These are phyloP conservation scores for Phrynocephalus versicolor DNA, from an alignment of 2,113 vertebrate species.

Conservation along the genomic window DNA sequence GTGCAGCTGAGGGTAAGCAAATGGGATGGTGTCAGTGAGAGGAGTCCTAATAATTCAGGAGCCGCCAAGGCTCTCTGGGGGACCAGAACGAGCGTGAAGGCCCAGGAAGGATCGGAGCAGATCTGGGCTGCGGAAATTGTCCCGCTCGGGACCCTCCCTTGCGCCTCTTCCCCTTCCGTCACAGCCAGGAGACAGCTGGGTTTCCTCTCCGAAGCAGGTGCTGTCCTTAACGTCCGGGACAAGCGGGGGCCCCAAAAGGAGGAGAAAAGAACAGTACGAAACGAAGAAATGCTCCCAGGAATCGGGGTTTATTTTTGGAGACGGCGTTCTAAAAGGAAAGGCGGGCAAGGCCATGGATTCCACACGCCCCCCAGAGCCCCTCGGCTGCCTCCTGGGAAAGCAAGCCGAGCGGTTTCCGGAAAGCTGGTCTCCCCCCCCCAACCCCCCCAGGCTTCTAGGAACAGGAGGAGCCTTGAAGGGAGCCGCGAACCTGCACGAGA, in stretches of 20 bases:
- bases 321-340: conserved; percentile 67
- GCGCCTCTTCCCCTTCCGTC: too few relatives aligned
- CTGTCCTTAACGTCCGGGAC: accelerated
- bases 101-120: neutral
- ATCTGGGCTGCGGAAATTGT: neutral
- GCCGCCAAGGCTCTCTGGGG: too few relatives aligned
- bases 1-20: too few relatives aligned
- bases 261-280: neutral
- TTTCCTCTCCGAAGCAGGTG: neutral
- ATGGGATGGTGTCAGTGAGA: too few relatives aligned
- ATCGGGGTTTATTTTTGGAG: conserved; percentile 75
- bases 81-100: neutral
- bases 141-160: neutral
- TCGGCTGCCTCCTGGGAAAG: conserved; percentile 84
- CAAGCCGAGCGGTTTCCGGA: conserved; percentile 71
- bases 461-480: too few relatives aligned
- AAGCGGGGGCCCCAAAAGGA: neutral
- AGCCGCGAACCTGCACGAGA: too few relatives aligned
- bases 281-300: conserved; percentile 56
- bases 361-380: conserved; percentile 74
- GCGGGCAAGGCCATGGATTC: conserved; percentile 68
- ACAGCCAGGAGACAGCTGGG: too few relatives aligned
- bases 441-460: too few relatives aligned
- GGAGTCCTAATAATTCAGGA: too few relatives aligned
- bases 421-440: conserved; percentile 48